Percentiles rank a stretch among this genome's conserved stretches.
Conservation (phyloP, 2,797 vertebrate species). For the Sphenodon punctatus region DNA sequence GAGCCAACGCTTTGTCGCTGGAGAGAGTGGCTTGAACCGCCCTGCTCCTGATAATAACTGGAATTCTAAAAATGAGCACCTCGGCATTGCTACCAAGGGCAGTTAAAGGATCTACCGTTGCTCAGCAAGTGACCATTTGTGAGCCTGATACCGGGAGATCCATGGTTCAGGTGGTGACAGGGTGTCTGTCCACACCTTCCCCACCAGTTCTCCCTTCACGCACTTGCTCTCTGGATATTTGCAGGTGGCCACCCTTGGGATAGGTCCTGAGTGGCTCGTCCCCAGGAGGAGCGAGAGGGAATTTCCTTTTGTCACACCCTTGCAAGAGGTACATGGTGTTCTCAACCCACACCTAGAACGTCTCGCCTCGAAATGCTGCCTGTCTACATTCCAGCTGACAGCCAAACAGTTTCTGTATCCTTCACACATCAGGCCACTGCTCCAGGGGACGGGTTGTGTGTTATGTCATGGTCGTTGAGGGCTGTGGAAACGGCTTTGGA, state of each 20-base stretch:
- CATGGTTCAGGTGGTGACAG: background rate
- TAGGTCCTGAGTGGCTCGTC: rapidly evolving
- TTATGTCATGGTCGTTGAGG: rapidly evolving
- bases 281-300: background rate
- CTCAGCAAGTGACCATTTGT: too few species aligned
- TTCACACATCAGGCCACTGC: rapidly evolving
- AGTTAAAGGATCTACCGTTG: too few species aligned
- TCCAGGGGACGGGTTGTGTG: rapidly evolving
- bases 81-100: background rate
- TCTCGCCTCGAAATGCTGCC: rapidly evolving
- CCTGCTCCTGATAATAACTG: background rate
- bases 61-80: background rate
- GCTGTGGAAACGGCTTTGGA: background rate
- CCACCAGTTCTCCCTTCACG: background rate
- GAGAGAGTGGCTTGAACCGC: background rate
- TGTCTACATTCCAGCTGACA: background rate
- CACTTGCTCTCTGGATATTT: background rate
- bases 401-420: background rate
- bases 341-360: rapidly evolving
- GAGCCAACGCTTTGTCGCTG: too few species aligned
- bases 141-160: background rate
- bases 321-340: background rate
- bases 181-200: background rate
- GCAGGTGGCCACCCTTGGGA: too few species aligned
- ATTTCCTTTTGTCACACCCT: background rate